Percentiles rank a stretch among this genome's conserved stretches.
Conservation (phyloP, 2,113 vertebrate genomes). For the Eonycteris spelaea region DNA sequence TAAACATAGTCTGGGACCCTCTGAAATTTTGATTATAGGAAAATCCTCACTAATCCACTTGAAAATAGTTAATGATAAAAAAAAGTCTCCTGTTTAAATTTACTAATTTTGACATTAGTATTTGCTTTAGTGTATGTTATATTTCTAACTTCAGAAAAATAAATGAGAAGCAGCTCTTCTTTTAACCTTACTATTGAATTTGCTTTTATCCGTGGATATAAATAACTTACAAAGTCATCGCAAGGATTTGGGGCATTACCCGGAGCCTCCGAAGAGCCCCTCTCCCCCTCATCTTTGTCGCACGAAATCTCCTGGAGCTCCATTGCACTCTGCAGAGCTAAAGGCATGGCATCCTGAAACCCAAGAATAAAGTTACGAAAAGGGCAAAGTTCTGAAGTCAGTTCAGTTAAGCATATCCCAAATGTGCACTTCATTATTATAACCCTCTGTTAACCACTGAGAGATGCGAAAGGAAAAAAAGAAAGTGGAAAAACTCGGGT, state of each 20-base stretch:
- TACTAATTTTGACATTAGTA: not conserved
- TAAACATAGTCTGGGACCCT: not conserved
- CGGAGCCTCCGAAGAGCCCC: slow-evolving; percentile 52
- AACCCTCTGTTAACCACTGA: not conserved
- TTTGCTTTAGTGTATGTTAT: slow-evolving; percentile 4
- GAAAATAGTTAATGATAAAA: slow-evolving; percentile 11
- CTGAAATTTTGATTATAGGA: slow-evolving; percentile 16
- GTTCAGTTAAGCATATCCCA: not conserved
- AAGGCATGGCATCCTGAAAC: slow-evolving; percentile 88
- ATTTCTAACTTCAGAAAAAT: not conserved
- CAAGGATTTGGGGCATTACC: slow-evolving; percentile 81
- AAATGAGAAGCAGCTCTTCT: not conserved
- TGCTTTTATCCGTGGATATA: not conserved
- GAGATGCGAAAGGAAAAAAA: not conserved
- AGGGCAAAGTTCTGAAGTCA: not conserved
- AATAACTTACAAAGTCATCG: slow-evolving; percentile 90
- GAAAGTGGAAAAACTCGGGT: not conserved
- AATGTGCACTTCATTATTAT: too few relatives aligned
- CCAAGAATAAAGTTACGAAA: not conserved
- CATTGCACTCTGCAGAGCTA: slow-evolving; percentile 83
- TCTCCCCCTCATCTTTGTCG: slow-evolving; percentile 80
- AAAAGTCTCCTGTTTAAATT: not conserved
- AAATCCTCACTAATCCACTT: slow-evolving; percentile 21
- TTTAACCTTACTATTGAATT: not conserved
- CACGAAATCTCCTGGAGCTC: slow-evolving; percentile 87